Evolutionary conservation across 2,113 vertebrate genomes (phyloP).

Genomic region (Anhinga rufa): DNA sequence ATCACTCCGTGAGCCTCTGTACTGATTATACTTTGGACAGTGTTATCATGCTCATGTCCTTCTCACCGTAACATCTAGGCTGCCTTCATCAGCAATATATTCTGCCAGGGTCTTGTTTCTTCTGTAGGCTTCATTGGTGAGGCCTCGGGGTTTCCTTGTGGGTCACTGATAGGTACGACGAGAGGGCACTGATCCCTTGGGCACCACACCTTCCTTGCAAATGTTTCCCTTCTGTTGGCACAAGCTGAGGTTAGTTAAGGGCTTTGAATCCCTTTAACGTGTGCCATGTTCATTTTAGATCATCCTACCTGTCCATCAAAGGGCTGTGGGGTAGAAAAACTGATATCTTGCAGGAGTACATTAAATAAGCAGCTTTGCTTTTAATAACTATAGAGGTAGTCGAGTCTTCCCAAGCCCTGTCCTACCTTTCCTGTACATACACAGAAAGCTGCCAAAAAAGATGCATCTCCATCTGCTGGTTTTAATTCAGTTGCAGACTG

Average conservation of each 20-base stretch:
- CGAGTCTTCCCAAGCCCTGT: background rate
- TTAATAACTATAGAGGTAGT: background rate
- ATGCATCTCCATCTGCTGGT: rapidly evolving
- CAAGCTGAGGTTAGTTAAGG: background rate
- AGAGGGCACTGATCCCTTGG: background rate
- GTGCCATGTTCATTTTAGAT: background rate
- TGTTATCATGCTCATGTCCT: background rate
- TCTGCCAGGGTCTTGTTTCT: background rate
- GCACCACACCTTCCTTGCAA: background rate
- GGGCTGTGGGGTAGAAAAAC: background rate
- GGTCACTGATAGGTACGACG: rapidly evolving
- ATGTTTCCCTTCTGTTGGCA: background rate
- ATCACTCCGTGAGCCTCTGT: background rate
- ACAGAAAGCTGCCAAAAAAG: background rate
- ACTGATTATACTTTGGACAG: rapidly evolving
- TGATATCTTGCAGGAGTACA: background rate
- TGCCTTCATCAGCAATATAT: background rate
- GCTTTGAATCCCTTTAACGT: background rate
- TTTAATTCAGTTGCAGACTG: background rate
- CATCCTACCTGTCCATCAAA: background rate
- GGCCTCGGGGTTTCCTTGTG: background rate
- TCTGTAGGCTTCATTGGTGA: background rate
- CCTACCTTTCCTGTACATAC: background rate
- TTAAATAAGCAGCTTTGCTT: background rate
- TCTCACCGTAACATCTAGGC: background rate